phyloP scores from a whole-genome alignment of 2,797 vertebrate species.

The Anas bernieri region DNA sequence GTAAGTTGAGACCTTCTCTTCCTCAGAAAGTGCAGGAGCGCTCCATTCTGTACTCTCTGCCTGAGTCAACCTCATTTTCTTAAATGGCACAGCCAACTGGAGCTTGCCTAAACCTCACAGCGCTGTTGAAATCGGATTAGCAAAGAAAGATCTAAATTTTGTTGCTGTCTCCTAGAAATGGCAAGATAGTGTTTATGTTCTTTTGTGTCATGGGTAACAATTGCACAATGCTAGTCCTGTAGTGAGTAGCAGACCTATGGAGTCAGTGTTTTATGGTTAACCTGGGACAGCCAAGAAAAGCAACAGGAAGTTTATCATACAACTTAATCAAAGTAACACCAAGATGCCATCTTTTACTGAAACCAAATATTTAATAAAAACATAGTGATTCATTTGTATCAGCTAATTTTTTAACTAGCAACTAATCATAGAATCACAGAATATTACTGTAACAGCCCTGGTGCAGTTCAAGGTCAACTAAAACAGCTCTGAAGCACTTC shows the following conservation, averaged over 20 bases:
- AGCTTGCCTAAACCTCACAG: not conserved
- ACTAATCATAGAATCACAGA: not conserved
- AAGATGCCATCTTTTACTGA: slow-evolving; percentile 24
- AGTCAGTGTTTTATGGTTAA: not conserved
- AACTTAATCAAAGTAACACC: not conserved
- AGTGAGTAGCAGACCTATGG: not conserved
- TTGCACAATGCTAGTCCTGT: not conserved
- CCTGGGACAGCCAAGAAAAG: slow-evolving; percentile 27
- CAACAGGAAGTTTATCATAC: slow-evolving; percentile 3
- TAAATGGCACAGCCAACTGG: not conserved
- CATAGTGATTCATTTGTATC: not conserved
- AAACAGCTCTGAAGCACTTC: not conserved
- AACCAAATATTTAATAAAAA: slow-evolving; percentile 39
- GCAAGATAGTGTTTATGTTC: not conserved
- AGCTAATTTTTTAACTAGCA: not conserved
- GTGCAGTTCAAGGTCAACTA: not conserved
- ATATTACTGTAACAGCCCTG: not conserved
- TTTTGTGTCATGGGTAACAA: not conserved
- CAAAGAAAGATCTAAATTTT: not conserved
- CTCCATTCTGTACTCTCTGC: not conserved
- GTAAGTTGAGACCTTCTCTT: not conserved
- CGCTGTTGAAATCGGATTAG: not conserved
- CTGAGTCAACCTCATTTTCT: not conserved
- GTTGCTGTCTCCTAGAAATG: slow-evolving; percentile 5
- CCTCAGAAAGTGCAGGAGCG: not conserved